Percentiles rank a stretch among this genome's conserved stretches.
Evolutionary conservation across 2,888 invertebrate genomes (phyloP).

Genomic region (Caenorhabditis japonica): DNA sequence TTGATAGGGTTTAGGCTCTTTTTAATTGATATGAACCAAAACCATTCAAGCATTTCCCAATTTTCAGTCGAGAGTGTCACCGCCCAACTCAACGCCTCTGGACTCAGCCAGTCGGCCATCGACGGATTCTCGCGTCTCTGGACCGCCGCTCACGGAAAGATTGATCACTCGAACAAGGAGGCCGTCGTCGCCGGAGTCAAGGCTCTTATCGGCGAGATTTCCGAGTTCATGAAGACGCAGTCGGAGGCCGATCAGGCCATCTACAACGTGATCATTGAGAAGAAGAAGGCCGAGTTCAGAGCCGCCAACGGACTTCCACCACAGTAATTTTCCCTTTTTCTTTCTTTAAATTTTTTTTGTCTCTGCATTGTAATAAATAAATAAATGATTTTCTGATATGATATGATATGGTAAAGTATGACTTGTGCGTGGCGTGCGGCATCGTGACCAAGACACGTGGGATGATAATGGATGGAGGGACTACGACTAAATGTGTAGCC

Average conservation of each 20-base stretch:
- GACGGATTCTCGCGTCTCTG: not conserved
- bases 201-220: too few relatives aligned
- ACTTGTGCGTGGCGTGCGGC: too few relatives aligned
- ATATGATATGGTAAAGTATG: too few relatives aligned
- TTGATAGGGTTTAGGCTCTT: too few relatives aligned
- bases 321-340: too few relatives aligned
- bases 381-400: too few relatives aligned
- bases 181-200: not conserved
- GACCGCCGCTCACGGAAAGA: not conserved
- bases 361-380: too few relatives aligned
- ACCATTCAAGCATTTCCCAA: not conserved
- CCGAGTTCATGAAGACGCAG: conserved; percentile 6
- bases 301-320: not conserved
- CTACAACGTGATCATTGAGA: not conserved
- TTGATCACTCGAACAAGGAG: conserved; percentile 1
- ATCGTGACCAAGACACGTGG: too few relatives aligned
- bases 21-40: too few relatives aligned
- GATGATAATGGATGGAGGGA: too few relatives aligned
- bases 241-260: not conserved
- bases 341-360: too few relatives aligned
- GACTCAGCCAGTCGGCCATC: not conserved
- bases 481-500: too few relatives aligned
- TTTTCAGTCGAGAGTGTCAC: conserved; percentile 2
- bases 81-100: conserved; percentile 6
- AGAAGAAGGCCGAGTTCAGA: not conserved